Conservation (phyloP, 2,113 vertebrate genomes). For the Chunga burmeisteri region DNA sequence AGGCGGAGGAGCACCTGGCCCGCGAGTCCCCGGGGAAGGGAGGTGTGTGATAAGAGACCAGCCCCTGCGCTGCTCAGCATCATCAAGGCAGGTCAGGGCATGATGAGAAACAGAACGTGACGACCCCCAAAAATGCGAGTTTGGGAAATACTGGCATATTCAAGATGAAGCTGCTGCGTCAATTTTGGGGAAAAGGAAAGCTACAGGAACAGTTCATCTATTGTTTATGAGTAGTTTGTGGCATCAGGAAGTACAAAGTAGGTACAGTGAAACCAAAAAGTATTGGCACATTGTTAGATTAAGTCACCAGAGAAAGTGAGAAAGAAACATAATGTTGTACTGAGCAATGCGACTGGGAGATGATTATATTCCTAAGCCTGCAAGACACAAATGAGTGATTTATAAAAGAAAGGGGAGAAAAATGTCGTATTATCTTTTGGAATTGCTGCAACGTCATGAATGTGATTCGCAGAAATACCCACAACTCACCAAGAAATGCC, state of each 20-base stretch:
- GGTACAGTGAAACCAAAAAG: not conserved
- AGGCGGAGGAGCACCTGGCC: not conserved
- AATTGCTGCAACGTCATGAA: constrained; percentile 5
- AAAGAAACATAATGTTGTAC: not conserved
- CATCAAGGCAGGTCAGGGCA: not conserved
- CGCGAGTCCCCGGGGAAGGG: fast-evolving
- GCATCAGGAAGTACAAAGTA: not conserved
- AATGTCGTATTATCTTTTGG: not conserved
- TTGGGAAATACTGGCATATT: not conserved
- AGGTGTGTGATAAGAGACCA: not conserved
- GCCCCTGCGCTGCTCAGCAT: not conserved
- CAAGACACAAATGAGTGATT: not conserved
- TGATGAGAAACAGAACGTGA: not conserved
- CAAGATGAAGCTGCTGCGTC: not conserved
- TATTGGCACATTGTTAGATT: not conserved
- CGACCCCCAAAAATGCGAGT: not conserved
- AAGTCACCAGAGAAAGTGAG: not conserved
- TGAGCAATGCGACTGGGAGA: not conserved
- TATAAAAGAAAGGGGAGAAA: not conserved
- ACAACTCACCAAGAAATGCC: not conserved
- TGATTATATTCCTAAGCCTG: not conserved
- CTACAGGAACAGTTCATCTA: not conserved
- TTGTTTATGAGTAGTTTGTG: not conserved
- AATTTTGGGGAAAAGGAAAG: not conserved
- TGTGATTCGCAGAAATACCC: not conserved